phyloP scores from a whole-genome alignment of 2,888 invertebrate genomes.

The Himalopsyche anomala region DNA sequence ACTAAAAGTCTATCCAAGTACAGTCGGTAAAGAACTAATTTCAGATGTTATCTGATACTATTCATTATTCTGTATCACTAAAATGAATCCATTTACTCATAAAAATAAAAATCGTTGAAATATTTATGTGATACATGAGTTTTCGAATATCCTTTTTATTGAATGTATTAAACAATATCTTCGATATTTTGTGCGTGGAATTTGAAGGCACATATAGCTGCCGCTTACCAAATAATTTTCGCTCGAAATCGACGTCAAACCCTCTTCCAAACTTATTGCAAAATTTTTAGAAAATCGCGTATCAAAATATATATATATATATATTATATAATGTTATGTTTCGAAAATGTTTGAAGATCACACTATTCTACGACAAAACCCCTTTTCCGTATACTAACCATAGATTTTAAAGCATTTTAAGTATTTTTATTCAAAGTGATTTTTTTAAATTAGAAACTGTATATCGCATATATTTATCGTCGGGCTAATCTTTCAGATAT shows the following conservation, averaged over 20 bases:
- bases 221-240: slow-evolving; percentile 48
- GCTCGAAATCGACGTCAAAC: slow-evolving; percentile 50
- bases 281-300: slow-evolving; percentile 63
- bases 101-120: neutral
- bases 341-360: slow-evolving; percentile 46
- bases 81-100: neutral
- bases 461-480: too few relatives aligned
- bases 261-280: slow-evolving; percentile 56
- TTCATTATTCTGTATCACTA: neutral
- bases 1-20: neutral
- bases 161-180: too few relatives aligned
- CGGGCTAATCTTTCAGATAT: too few relatives aligned
- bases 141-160: too few relatives aligned
- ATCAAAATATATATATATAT: slow-evolving; percentile 66
- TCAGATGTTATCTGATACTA: neutral
- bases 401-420: slow-evolving; percentile 62
- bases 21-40: neutral
- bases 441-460: too few relatives aligned
- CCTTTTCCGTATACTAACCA: slow-evolving; percentile 64
- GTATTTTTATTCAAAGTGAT: neutral
- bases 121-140: neutral
- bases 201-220: slow-evolving; percentile 67
- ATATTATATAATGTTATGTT: slow-evolving; percentile 44
- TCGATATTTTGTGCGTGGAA: slow-evolving; percentile 66
- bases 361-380: slow-evolving; percentile 54